Evolutionary conservation across 1,140 invertebrate genomes (phyloP).

Genomic region (Magallana angulata): DNA sequence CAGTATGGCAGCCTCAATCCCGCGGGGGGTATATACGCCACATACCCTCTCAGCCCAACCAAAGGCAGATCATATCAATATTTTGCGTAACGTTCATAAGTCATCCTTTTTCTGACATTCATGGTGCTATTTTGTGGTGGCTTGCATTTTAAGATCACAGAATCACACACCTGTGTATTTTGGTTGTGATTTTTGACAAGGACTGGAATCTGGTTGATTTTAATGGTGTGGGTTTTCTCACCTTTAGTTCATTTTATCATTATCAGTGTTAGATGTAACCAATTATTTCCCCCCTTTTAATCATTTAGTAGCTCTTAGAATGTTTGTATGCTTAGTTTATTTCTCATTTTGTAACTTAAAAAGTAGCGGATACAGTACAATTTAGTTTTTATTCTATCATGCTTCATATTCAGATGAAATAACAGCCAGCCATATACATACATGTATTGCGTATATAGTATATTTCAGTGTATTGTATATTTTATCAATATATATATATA

Average conservation of each 20-base stretch:
- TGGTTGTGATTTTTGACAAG: constrained; percentile 26
- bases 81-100: constrained; percentile 65
- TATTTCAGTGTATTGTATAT: constrained; percentile 31
- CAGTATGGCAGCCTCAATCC: constrained; percentile 67
- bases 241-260: constrained; percentile 8
- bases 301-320: neutral
- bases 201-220: constrained; percentile 28
- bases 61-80: constrained; percentile 77
- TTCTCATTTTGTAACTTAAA: neutral
- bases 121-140: constrained; percentile 35
- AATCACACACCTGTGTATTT: constrained; percentile 30
- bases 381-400: constrained; percentile 3
- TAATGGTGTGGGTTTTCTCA: constrained; percentile 24
- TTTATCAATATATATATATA: neutral
- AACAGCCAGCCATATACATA: constrained; percentile 10
- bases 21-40: constrained; percentile 71
- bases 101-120: constrained; percentile 22
- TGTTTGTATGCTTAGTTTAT: neutral
- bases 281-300: neutral
- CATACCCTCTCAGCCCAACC: constrained; percentile 77
- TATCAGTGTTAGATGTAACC: constrained; percentile 18
- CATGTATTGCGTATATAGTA: neutral
- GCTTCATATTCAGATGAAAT: neutral
- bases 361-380: neutral
- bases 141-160: neutral